A percentile compares a stretch with the other conserved stretches of the same genome.
Conservation (phyloP, 2,113 vertebrate genomes). For the Aphyosemion australe region DNA sequence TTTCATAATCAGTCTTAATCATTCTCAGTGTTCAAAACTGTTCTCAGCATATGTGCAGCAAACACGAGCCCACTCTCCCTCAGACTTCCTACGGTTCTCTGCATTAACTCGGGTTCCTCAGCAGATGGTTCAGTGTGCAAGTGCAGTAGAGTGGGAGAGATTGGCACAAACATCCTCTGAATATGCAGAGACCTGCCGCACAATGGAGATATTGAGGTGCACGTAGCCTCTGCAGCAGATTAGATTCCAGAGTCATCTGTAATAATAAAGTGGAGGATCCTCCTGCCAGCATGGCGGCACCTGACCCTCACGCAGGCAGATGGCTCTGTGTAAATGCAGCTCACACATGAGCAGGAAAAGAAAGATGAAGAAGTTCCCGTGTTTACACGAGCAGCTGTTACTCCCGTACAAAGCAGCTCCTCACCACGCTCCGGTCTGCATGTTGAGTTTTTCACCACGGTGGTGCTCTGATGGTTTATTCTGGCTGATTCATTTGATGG, state of each 20-base stretch:
- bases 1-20: neutral
- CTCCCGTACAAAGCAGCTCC: constrained; percentile 23
- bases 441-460: constrained; percentile 2
- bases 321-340: constrained; percentile 46
- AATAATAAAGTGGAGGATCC: constrained; percentile 41
- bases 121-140: constrained; percentile 43
- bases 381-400: constrained; percentile 59
- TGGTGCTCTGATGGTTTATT: no score
- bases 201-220: constrained; percentile 53
- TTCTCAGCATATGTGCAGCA: neutral
- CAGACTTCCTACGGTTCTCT: neutral
- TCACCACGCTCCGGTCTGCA: constrained; percentile 6
- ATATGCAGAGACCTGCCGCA: constrained; percentile 13
- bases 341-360: constrained; percentile 50
- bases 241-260: constrained; percentile 30
- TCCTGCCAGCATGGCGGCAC: constrained; percentile 20
- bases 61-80: neutral
- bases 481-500: no score
- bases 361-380: constrained; percentile 34
- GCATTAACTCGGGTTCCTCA: neutral
- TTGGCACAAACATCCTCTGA: constrained; percentile 23
- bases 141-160: constrained; percentile 42
- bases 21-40: neutral
- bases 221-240: no score
- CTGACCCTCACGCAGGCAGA: constrained; percentile 52